Evolutionary conservation across 2,888 invertebrate species (phyloP), one percentile per base, ranked within the genome.

Genomic region (Gerris lacustris): DNA sequence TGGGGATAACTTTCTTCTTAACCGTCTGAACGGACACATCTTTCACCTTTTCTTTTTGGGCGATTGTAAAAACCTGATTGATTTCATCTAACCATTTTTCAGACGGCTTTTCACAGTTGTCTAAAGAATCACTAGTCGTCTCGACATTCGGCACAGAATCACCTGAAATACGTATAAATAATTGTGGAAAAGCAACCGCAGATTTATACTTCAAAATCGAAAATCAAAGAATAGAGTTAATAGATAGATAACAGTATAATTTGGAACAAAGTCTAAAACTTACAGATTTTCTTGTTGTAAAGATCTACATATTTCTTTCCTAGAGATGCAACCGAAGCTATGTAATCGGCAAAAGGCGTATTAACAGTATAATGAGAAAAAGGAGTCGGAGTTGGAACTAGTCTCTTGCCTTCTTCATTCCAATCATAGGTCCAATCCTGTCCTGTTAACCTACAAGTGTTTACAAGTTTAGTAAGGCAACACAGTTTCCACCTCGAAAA

Each of bases 321-420:
- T 55, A 64, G 9, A n/a, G 64, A 64, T n/a, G 64, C 64, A n/a
- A 64, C 31, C 2, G 64, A n/a, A 18, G 64, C 64, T 18, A 64
- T 64, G 5, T 64, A 64, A 64, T 64, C 64, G 5, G 64, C 64
- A 64, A 64, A 31, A 64, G 64, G 64, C 9, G 64, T 64, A 31
- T 31, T 18, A 17, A 64, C 64, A n/a, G 64, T 64, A 64, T n/a
- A 64, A 64, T 64, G 9, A 31, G 17, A 18, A n/a, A 64, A n/a
- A n/a, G 64, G 64, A 18, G 31, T 18, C 1, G n/a, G n/a, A 9
- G 64, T 64, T n/a, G 64, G 64, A n/a, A 64, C 64, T 18, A 64
- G 18, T 31, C 64, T 64, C 17, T 64, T 64, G 2, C 64, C 31
- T 17, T 64, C 64, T 64, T 64, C 64, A 17, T 64, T n/a, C 64